Evolutionary conservation across 1,140 invertebrate genomes (phyloP).

Genomic region (Calliphora vicina): DNA sequence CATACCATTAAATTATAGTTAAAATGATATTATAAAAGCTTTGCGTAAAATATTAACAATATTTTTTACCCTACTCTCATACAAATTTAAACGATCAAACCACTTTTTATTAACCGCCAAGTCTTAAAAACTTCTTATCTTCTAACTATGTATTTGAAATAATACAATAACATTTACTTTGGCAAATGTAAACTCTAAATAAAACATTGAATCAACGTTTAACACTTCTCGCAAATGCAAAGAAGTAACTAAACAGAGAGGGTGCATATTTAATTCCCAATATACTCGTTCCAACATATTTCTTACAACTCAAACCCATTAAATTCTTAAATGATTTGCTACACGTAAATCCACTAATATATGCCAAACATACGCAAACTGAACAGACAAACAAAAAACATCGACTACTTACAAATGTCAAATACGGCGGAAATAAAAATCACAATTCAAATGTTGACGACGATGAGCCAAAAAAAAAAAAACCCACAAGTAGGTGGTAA

Average conservation of each 20-base stretch:
- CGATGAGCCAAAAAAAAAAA: not conserved
- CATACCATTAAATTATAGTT: too few species aligned
- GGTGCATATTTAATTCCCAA: constrained; percentile 31
- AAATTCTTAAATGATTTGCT: constrained; percentile 21
- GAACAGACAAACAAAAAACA: not conserved
- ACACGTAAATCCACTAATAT: constrained; percentile 35
- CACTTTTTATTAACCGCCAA: too few species aligned
- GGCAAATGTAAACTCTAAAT: not conserved
- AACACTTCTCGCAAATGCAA: not conserved
- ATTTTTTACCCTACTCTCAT: too few species aligned
- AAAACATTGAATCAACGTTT: not conserved
- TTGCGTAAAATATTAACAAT: too few species aligned
- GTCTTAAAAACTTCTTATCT: too few species aligned
- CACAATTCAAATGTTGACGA: constrained; percentile 14
- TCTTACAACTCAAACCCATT: not conserved
- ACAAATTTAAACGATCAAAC: too few species aligned
- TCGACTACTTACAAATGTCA: constrained; percentile 23
- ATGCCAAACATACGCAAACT: not conserved
- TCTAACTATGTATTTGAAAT: not conserved
- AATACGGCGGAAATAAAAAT: constrained; percentile 23
- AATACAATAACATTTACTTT: not conserved
- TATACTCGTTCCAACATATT: not conserved
- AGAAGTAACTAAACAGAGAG: not conserved
- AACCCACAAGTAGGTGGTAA: constrained; percentile 35
- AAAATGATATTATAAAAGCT: too few species aligned